These are phyloP conservation scores for Cryptosula pallasiana DNA, from an alignment of 2,888 invertebrate species.

Conservation along the genomic window DNA sequence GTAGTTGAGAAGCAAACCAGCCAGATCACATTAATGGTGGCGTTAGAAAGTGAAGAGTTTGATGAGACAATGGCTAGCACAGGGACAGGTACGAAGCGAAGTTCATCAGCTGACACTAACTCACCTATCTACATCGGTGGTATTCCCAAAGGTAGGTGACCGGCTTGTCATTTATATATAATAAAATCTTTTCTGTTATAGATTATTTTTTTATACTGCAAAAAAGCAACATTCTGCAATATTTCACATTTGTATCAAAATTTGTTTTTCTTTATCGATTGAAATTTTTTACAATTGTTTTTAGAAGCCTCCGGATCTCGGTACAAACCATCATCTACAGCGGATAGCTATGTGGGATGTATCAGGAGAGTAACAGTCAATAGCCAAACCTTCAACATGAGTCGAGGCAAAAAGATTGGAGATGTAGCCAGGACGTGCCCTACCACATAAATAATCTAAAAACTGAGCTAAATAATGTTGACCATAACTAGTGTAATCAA, in stretches of 20 bases:
- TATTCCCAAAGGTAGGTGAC: slow-evolving; percentile 59
- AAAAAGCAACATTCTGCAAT: neutral
- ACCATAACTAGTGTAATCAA: too few species aligned
- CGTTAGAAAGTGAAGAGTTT: slow-evolving; percentile 48
- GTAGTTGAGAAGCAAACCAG: slow-evolving; percentile 73
- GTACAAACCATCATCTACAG: slow-evolving; percentile 47
- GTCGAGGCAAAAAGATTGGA: slow-evolving; percentile 25
- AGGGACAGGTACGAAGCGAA: slow-evolving; percentile 63
- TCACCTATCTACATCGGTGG: slow-evolving; percentile 88
- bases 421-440: slow-evolving; percentile 42
- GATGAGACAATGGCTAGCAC: slow-evolving; percentile 66
- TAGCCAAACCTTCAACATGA: slow-evolving; percentile 58
- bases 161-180: too few species aligned
- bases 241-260: neutral
- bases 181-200: too few species aligned
- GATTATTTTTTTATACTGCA: neutral
- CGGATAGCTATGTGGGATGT: slow-evolving; percentile 76
- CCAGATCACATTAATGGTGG: slow-evolving; percentile 79
- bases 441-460: slow-evolving; percentile 55
- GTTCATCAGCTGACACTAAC: slow-evolving; percentile 70
- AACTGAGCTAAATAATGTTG: too few species aligned
- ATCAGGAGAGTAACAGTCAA: slow-evolving; percentile 67
- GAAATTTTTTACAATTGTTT: too few species aligned
- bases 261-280: neutral
- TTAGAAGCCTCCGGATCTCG: too few species aligned